Base-by-base conservation (phyloP, 2,888 invertebrate genomes). In the Drosophila macrospina region DNA sequence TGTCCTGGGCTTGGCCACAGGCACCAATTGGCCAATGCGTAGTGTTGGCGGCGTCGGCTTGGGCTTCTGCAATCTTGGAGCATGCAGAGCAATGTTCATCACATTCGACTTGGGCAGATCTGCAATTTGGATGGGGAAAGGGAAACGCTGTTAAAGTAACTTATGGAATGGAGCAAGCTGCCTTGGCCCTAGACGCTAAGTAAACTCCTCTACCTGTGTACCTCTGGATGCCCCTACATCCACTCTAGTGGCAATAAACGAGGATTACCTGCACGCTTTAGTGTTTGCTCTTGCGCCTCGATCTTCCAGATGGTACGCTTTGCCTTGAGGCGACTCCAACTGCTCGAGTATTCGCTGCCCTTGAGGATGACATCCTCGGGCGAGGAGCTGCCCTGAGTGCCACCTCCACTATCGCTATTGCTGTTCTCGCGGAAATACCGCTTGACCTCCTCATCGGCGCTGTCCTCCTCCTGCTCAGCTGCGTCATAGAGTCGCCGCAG, bases 381-480 rank as follows among this genome's bases (percentile, higher is more conserved):
- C 2, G 90, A 91, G n/a, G 91, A 90, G 62, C 86, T 88, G 36
- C 88, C 84, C 51, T 89, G 90, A 0, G 91, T 91, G 34, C 90
- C 89, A 13, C 89, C 91, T 20, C 90, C 90, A 37, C 90, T 90
- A 36, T 91, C 91, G 42, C 90, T 90, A 45, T 86, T 32, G 28
- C 76, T 78, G 41, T 85, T 66, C 28, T 76, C 88, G 37, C 92
- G 92, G 92, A 94, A 94, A 83, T 94, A 93, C 3, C 92, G 92
- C 76, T 94, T 93, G 0, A 94, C 94, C 87, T 94, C 94, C 81
- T 94, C 94, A 79, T 94, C 94, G 4, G 94, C 94, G 56, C 93
- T 92, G 36, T 93, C 94, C 16, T 87, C 88, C 54, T 93, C 93
- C 34, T 92, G 90, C 3, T 89, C 89, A 5, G 91, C 90, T 5